Evolutionary conservation across 2,888 invertebrate genomes (phyloP), one percentile per base, ranked within the genome.

Genomic region (Eristalis intricaria): DNA sequence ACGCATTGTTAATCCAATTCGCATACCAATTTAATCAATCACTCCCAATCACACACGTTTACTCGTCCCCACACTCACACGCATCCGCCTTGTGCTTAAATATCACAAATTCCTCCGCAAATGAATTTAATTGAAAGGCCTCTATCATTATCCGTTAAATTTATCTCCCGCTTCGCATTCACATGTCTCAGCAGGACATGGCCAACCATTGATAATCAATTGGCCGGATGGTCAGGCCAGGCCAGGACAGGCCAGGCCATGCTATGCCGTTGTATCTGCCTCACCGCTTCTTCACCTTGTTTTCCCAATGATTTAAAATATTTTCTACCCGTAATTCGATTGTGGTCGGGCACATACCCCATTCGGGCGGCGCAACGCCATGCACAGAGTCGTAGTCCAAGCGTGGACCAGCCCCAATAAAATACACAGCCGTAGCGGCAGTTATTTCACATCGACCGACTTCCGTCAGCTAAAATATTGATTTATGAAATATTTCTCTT

Each of bases 101-200:
- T 66, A 22, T 56, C 43, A 26, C 40, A 50, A 73, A 81, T 66
- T 85, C 50, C 75, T 63, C 71, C 75, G 63, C 71, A 81, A 70
- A 81, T 85, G 76, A 81, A 81, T 77, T 80, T 73, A 85, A 85
- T 85, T 76, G 73, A 85, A 81, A 71, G 76, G 26, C 66, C 81
- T 81, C 61, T 66, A 64, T 76, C 32, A 68, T 70, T 80, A 80
- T 84, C 75, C 50, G 61, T 79, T 84, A 75, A 80, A 84, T 84
- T 80, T 81, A 85, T 81, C 76, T 85, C 43, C n/a, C 81, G 60
- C 73, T 83, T 40, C 32, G 68, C 73, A 73, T 38, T 81, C 66
- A 19, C 76, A 50, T 58, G 58, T 70, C 74, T 79, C 74, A 76
- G 70, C 75, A 66, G 80, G 75, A 75, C 38, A 40, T 70, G 56